phyloP scores from a whole-genome alignment of 1,140 invertebrate species.

The Achroia grisella region DNA sequence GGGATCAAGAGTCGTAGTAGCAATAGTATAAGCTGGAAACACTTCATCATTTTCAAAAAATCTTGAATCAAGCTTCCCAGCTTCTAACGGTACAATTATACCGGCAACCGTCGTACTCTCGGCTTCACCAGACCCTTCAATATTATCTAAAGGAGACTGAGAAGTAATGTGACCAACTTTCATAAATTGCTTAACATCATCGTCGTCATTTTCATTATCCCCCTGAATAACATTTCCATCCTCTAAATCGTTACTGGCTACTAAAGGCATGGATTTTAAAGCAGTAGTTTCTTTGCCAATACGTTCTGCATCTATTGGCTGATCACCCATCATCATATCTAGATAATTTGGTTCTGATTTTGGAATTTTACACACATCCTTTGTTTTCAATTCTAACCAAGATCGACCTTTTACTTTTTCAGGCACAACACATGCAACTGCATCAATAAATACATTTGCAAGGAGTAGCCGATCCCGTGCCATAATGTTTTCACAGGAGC shows the following conservation, averaged over 20 bases:
- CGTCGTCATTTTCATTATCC: slow-evolving; percentile 37
- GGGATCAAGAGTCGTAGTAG: slow-evolving; percentile 44
- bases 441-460: slow-evolving; percentile 70
- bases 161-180: slow-evolving; percentile 40
- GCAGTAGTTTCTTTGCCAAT: slow-evolving; percentile 52
- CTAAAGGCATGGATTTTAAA: slow-evolving; percentile 54
- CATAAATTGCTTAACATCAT: slow-evolving; percentile 58
- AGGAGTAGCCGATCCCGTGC: slow-evolving; percentile 71
- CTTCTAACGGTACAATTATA: slow-evolving; percentile 25
- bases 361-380: slow-evolving; percentile 68
- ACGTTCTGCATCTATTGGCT: slow-evolving; percentile 59
- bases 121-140: slow-evolving; percentile 54
- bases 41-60: slow-evolving; percentile 35
- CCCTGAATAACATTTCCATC: slow-evolving; percentile 51
- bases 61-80: slow-evolving; percentile 27
- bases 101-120: slow-evolving; percentile 48
- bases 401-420: slow-evolving; percentile 63
- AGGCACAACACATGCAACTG: slow-evolving; percentile 72
- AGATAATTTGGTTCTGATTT: slow-evolving; percentile 45
- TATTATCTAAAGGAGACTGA: slow-evolving; percentile 31
- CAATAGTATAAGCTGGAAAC: slow-evolving; percentile 32
- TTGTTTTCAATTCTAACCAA: slow-evolving; percentile 74
- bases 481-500: slow-evolving; percentile 75
- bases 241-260: slow-evolving; percentile 53
- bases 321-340: slow-evolving; percentile 77